Evolutionary conservation across 1,140 invertebrate species (phyloP).

Genomic region (Drosophila lini): DNA sequence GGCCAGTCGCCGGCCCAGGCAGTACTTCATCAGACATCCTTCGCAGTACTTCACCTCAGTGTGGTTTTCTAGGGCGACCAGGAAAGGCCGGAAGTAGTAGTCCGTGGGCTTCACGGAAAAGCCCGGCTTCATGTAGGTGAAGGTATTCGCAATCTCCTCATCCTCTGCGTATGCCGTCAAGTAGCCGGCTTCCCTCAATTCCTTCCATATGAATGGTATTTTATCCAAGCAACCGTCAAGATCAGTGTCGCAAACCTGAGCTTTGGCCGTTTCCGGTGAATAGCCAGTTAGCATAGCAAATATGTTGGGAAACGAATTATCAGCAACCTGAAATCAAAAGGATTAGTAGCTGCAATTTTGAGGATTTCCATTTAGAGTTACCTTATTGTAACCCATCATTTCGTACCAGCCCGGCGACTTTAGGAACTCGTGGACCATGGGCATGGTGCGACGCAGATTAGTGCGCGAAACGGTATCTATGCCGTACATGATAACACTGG

Average conservation of each 20-base stretch:
- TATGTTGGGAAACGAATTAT: slow-evolving; percentile 93
- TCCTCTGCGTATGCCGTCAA: slow-evolving; percentile 93
- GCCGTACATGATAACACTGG: slow-evolving; percentile 67
- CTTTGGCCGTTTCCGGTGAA: slow-evolving; percentile 84
- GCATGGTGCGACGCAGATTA: slow-evolving; percentile 79
- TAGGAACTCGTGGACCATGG: slow-evolving; percentile 52
- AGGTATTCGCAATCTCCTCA: slow-evolving; percentile 89
- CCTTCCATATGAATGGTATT: slow-evolving; percentile 92
- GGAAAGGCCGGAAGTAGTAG: slow-evolving; percentile 92
- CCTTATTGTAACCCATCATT: slow-evolving; percentile 71
- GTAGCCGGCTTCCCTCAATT: slow-evolving; percentile 89
- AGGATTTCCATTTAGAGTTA: slow-evolving; percentile 9
- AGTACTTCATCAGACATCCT: slow-evolving; percentile 64
- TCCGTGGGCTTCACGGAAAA: slow-evolving; percentile 92
- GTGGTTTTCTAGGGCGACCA: slow-evolving; percentile 86
- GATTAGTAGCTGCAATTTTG: neutral
- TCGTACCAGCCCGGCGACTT: slow-evolving; percentile 58
- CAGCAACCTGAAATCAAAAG: slow-evolving; percentile 85
- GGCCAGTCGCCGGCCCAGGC: slow-evolving; percentile 86
- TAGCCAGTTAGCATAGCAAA: slow-evolving; percentile 90
- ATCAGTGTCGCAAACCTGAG: slow-evolving; percentile 85
- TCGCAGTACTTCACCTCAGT: slow-evolving; percentile 85
- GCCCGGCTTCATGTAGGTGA: slow-evolving; percentile 91
- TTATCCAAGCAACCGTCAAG: slow-evolving; percentile 84
- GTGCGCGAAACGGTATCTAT: slow-evolving; percentile 69